These are phyloP conservation scores for Chaetophractus vellerosus DNA, from an alignment of 2,797 vertebrate genomes.

Conservation along the genomic window DNA sequence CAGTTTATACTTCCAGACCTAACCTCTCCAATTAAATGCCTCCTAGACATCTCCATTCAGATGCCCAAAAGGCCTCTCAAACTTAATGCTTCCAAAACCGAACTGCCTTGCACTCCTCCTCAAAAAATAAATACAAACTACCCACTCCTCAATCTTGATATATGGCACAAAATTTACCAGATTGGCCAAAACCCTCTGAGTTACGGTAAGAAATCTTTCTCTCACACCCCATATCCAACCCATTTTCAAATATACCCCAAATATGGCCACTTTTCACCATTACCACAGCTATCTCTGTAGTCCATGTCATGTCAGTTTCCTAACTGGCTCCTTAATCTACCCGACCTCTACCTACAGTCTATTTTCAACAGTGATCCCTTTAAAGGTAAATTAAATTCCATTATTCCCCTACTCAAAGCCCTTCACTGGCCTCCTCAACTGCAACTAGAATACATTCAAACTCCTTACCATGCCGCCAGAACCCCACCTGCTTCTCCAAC, in stretches of 20 bases:
- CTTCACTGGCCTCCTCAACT: not conserved
- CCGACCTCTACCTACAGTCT: not conserved
- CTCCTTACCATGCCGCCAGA: not conserved
- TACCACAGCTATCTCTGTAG: not conserved
- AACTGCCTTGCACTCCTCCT: not conserved
- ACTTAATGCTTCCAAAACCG: not conserved
- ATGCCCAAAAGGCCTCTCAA: not conserved
- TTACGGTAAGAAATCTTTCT: not conserved
- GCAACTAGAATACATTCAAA: not conserved
- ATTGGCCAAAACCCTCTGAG: not conserved
- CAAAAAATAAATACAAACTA: not conserved
- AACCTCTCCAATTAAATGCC: not conserved
- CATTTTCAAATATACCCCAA: slow-evolving; percentile 1
- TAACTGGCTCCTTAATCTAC: not conserved
- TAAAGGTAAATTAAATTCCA: not conserved
- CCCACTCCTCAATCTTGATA: not conserved
- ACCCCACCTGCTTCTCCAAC: not conserved
- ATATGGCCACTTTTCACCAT: not conserved
- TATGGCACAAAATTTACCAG: not conserved
- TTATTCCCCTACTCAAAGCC: not conserved
- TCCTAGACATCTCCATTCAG: not conserved
- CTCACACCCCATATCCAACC: not conserved
- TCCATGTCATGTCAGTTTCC: not conserved
- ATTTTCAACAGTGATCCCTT: not conserved
- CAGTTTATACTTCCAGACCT: not conserved